These are phyloP conservation scores for Ceyx melanurus DNA, from an alignment of 2,113 vertebrate species.

Conservation along the genomic window DNA sequence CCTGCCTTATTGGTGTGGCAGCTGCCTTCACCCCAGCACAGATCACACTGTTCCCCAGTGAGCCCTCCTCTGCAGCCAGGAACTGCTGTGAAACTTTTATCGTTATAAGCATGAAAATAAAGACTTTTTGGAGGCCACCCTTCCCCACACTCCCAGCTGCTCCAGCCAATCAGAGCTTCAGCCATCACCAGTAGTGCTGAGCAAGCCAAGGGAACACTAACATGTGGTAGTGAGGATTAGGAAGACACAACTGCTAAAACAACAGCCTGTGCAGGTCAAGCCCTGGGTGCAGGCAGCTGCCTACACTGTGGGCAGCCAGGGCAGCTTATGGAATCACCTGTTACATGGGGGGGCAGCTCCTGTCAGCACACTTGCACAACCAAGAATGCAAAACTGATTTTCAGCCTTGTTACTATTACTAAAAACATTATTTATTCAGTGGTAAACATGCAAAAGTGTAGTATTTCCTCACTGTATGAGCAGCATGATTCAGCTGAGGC, in stretches of 20 bases:
- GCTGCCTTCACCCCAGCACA: neutral
- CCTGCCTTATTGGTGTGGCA: rapidly evolving
- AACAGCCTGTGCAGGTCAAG: constrained; percentile 1
- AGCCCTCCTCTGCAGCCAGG: neutral
- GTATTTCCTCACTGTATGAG: neutral
- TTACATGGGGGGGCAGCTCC: constrained; percentile 4
- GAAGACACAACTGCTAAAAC: constrained; percentile 27
- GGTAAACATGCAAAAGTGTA: neutral
- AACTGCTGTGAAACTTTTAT: neutral
- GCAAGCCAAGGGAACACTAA: neutral
- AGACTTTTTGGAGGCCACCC: neutral
- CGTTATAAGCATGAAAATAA: neutral
- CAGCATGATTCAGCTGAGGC: neutral
- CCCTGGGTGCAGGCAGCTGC: constrained; percentile 54
- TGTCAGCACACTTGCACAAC: neutral
- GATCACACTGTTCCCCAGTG: neutral
- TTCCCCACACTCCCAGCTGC: neutral
- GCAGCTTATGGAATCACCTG: constrained; percentile 46
- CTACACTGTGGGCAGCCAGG: neutral
- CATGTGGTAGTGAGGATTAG: neutral
- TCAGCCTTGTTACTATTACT: neutral
- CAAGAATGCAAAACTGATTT: constrained; percentile 18
- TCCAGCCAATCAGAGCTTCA: neutral
- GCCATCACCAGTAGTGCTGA: neutral
- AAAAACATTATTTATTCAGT: neutral